A percentile compares a stretch with the other conserved stretches of the same genome.
Conservation (phyloP, 2,888 invertebrate genomes). For the Cotesia congregata region DNA sequence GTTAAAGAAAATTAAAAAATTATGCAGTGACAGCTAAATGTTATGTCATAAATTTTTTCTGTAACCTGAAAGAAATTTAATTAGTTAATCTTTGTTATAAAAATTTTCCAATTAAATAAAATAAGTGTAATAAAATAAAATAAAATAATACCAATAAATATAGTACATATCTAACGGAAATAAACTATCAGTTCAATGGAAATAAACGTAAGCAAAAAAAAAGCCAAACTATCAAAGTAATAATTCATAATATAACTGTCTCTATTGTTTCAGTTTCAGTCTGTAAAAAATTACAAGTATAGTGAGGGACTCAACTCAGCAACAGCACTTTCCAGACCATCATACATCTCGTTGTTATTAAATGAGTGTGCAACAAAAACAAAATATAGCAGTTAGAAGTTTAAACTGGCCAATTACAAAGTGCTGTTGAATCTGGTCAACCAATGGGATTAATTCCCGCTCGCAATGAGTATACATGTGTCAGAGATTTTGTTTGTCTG, state of each 20-base stretch:
- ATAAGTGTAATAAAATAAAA: background rate
- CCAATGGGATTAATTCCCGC: background rate
- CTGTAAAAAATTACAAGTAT: background rate
- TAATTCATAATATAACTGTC: background rate
- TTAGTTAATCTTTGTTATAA: too few relatives aligned
- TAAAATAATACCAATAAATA: background rate
- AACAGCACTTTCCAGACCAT: background rate
- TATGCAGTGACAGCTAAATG: too few relatives aligned
- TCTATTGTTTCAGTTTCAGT: background rate
- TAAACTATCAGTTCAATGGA: background rate
- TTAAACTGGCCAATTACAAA: background rate
- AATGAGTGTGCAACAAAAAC: background rate
- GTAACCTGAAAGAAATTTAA: too few relatives aligned
- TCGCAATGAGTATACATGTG: background rate
- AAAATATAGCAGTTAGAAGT: background rate
- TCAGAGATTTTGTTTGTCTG: slow-evolving; percentile 7
- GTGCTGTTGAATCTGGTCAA: background rate
- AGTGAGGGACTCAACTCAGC: background rate
- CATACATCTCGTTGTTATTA: background rate
- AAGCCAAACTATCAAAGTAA: background rate
- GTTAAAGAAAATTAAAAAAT: too few relatives aligned
- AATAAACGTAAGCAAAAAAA: background rate
- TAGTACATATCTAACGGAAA: background rate
- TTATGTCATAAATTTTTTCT: too few relatives aligned
- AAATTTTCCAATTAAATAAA: too few relatives aligned